Percentiles rank a stretch among this genome's conserved stretches.
phyloP scores from a whole-genome alignment of 2,797 vertebrate species.

The Macrochelys suwanniensis region DNA sequence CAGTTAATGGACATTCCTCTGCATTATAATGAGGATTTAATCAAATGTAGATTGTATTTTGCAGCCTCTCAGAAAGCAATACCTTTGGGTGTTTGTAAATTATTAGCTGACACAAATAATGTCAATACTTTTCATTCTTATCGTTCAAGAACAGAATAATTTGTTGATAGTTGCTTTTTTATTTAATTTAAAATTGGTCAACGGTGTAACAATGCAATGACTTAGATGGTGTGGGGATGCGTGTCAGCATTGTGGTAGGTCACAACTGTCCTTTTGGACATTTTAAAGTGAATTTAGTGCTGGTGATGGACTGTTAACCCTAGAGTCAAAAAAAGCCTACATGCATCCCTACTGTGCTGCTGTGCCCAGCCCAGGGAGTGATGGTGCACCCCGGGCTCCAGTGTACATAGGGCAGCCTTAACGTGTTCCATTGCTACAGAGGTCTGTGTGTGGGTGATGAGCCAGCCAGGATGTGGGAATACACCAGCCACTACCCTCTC shows the following conservation, averaged over 20 bases:
- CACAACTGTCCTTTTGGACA: not conserved
- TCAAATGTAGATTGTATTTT: not conserved
- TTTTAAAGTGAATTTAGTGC: conserved; percentile 24
- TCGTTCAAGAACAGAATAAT: not conserved
- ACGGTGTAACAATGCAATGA: not conserved
- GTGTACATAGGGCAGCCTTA: not conserved
- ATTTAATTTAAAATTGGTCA: not conserved
- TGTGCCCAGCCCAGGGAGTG: not conserved
- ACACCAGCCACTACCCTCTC: not conserved
- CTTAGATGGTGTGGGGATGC: not conserved
- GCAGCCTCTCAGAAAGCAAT: not conserved
- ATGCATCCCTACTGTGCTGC: not conserved
- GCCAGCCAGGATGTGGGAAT: not conserved
- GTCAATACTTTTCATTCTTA: not conserved
- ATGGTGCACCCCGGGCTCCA: not conserved
- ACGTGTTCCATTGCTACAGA: not conserved
- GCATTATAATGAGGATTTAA: not conserved
- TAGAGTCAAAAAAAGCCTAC: not conserved
- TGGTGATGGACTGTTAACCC: not conserved
- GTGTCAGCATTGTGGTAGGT: not conserved
- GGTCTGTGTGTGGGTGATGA: conserved; percentile 6
- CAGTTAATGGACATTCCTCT: not conserved
- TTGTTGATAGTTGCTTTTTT: not conserved
- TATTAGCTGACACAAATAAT: not conserved
- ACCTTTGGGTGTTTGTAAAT: not conserved